Evolutionary conservation across 2,888 invertebrate genomes (phyloP).

Genomic region (Odontothrips loti): DNA sequence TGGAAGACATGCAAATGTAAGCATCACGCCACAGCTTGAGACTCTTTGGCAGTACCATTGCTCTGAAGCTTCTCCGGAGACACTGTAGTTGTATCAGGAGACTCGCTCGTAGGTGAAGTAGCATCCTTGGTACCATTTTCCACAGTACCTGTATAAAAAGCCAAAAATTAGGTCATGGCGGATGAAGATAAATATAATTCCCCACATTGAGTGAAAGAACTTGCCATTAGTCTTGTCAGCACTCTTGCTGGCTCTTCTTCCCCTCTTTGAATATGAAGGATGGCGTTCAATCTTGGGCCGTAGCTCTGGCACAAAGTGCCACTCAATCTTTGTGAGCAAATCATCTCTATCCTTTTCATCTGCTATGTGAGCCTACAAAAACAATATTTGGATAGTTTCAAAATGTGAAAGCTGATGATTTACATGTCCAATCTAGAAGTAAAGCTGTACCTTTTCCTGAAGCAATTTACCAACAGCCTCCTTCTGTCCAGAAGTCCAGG

Average conservation of each 20-base stretch:
- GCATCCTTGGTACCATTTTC: not conserved
- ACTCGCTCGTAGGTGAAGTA: not conserved
- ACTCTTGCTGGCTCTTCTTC: not conserved
- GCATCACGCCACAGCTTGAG: constrained; percentile 5
- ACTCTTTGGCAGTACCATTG: not conserved
- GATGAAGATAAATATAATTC: not conserved
- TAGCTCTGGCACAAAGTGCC: not conserved
- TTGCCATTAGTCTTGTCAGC: not conserved
- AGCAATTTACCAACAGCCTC: not conserved
- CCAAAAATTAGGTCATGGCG: not conserved
- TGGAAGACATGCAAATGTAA: not conserved
- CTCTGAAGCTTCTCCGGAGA: not conserved
- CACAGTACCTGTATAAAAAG: not conserved
- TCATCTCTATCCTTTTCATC: not conserved
- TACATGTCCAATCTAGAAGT: not conserved
- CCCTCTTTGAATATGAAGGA: not conserved
- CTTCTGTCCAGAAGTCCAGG: not conserved
- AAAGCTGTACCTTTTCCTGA: not conserved
- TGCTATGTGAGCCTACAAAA: not conserved
- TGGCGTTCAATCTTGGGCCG: not conserved
- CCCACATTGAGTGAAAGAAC: not conserved
- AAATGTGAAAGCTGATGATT: not conserved
- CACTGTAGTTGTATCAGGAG: not conserved
- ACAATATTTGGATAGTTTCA: not conserved
- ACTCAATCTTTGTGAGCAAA: not conserved